Evolutionary conservation across 1,140 invertebrate species (phyloP), one percentile per base, ranked within the genome.

Genomic region (Latrodectus geometricus): DNA sequence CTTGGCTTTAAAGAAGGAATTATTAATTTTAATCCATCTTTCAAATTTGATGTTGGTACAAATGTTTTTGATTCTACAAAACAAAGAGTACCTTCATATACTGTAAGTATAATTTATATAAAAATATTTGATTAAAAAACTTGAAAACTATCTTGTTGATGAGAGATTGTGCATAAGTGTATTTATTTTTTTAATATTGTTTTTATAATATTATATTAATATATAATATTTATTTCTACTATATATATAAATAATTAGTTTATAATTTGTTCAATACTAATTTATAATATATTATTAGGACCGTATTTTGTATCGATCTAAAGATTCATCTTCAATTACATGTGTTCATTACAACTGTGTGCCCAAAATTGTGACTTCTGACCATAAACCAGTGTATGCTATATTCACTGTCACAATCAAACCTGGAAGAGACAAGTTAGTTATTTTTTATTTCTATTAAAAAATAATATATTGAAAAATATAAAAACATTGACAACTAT

Each of bases 301-400:
- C 91, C 93, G 97, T 49, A 97, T 99, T 89, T 92, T 99, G 9
- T 98, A 95, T 86, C 94, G 92, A 80, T 90, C 91, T 90, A 89
- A 90, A 90, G 91, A 91, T 82, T 89, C 88, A 89, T 86, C 90
- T 80, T 86, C 90, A 8, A 91, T 95, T 35, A 93, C 94, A 90
- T 96, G 95, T 92, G 89, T 95, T 87, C 91, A 94, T 12, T 98
- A 98, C 90, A 94, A 96, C 91, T 96, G 95, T 0, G 96, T 96
- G 21, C 94, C 95, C 49, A 94, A 93, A 17, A 95, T 98, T 84
- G 95, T 94, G 78, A 95, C 95, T 0, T 98, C 96, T 20, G 97
- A 99, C 92, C 97, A 99, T 90, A 97, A 97, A 89, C 97, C 97
- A 0, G 97, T 99, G 4, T 98, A 95, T 95, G 96, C 94, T n/a